These are phyloP conservation scores for Sylvilagus bachmani DNA, from an alignment of 2,113 vertebrate genomes.

Conservation along the genomic window DNA sequence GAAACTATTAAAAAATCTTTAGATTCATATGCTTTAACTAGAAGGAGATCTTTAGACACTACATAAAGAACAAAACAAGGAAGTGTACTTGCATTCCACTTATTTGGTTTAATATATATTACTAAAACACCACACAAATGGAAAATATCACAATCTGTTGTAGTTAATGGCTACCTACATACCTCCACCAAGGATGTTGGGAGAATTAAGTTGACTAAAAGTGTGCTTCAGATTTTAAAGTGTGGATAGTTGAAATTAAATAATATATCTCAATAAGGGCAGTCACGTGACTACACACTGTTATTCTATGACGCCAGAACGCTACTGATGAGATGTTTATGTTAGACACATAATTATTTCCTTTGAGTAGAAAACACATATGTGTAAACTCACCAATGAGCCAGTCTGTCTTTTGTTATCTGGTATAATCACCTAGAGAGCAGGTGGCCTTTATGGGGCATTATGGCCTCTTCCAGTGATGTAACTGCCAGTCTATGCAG, in stretches of 20 bases:
- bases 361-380: constrained; percentile 6
- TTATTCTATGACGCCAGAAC: not conserved
- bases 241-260: not conserved
- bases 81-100: not conserved
- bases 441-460: constrained; percentile 13
- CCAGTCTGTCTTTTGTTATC: constrained; percentile 2
- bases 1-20: constrained; percentile 3
- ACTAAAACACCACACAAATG: not conserved
- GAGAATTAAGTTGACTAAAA: not conserved
- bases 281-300: not conserved
- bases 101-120: not conserved
- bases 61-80: constrained; percentile 1
- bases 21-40: not conserved
- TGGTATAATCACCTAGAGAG: not conserved
- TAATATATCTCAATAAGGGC: not conserved
- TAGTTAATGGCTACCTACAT: not conserved
- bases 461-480: not conserved
- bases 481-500: not conserved
- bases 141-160: not conserved
- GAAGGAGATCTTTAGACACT: not conserved
- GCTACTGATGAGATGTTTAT: constrained; percentile 2
- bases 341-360: constrained; percentile 20
- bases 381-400: not conserved
- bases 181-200: not conserved
- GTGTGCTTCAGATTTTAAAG: not conserved